Percentiles rank a stretch among this genome's conserved stretches.
phyloP scores from a whole-genome alignment of 2,888 invertebrate genomes.

The Chaetoderma sp. region DNA sequence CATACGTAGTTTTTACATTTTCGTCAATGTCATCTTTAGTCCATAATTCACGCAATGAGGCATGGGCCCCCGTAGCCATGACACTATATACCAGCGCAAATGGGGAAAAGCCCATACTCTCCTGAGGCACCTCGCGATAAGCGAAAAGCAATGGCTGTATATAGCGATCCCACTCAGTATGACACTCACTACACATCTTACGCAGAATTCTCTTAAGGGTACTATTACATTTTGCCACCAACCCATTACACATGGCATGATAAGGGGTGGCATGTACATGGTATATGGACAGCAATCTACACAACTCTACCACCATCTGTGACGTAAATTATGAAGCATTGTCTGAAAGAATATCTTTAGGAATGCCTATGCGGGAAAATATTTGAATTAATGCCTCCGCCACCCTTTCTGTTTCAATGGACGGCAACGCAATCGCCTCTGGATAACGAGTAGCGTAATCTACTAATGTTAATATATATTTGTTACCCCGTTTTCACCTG shows the following conservation, averaged over 20 bases:
- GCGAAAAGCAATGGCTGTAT: too few relatives aligned
- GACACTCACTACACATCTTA: too few relatives aligned
- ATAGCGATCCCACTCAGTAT: too few relatives aligned
- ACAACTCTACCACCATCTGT: conserved; percentile 29
- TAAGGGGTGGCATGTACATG: conserved; percentile 27
- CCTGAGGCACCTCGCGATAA: too few relatives aligned
- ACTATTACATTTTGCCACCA: conserved; percentile 32
- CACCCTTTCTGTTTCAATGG: conserved; percentile 30
- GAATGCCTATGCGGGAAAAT: conserved; percentile 28
- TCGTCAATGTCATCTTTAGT: too few relatives aligned
- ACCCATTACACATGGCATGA: conserved; percentile 34
- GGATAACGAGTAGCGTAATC: conserved; percentile 38
- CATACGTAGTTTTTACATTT: too few relatives aligned
- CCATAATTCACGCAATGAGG: too few relatives aligned
- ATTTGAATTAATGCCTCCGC: conserved; percentile 38
- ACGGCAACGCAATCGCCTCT: conserved; percentile 22
- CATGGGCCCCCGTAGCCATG: too few relatives aligned
- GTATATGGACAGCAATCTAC: conserved; percentile 26
- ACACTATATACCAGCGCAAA: too few relatives aligned
- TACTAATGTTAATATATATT: conserved; percentile 33
- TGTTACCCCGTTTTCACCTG: conserved; percentile 26
- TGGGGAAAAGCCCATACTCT: too few relatives aligned
- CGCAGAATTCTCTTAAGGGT: too few relatives aligned
- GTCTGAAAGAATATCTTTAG: conserved; percentile 37
- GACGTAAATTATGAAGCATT: conserved; percentile 38